Conservation (phyloP, 2,888 invertebrate species). For the Platypus cylindrus region DNA sequence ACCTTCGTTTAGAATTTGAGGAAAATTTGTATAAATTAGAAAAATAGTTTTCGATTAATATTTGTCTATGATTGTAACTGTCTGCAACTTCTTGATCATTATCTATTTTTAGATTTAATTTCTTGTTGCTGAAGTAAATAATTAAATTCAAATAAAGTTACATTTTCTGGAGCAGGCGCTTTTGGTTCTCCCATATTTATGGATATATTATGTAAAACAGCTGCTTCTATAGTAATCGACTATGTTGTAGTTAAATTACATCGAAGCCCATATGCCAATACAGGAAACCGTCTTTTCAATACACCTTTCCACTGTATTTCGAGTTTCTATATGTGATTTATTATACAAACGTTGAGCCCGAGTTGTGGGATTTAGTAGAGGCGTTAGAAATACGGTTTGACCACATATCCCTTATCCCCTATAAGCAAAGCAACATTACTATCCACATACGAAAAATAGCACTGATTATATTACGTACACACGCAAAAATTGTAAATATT, state of each 20-base stretch:
- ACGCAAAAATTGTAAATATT: no score
- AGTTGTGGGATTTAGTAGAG: conserved; percentile 9
- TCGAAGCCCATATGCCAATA: conserved; percentile 9
- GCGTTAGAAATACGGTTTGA: conserved; percentile 15
- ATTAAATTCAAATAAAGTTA: conserved; percentile 6
- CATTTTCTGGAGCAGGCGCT: conserved; percentile 5
- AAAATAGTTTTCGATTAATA: conserved; percentile 1
- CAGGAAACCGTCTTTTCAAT: conserved; percentile 20
- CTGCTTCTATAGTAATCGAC: conserved; percentile 7
- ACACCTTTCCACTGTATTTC: conserved; percentile 12
- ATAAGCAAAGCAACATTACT: no score
- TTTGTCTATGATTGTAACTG: neutral
- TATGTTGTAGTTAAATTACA: conserved; percentile 5
- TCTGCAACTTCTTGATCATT: no score
- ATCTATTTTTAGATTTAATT: no score
- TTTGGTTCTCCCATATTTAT: conserved; percentile 5
- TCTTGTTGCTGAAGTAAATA: conserved; percentile 7
- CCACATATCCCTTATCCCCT: conserved; percentile 18
- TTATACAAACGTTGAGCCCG: conserved; percentile 10
- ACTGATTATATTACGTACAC: no score
- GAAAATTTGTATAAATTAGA: neutral
- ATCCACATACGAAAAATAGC: no score
- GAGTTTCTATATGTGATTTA: conserved; percentile 10
- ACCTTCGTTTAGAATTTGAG: no score
- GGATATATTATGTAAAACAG: conserved; percentile 10